Percentiles rank a stretch among this genome's conserved stretches.
Conservation (phyloP, 1,140 invertebrate species). For the Planococcus citri region DNA sequence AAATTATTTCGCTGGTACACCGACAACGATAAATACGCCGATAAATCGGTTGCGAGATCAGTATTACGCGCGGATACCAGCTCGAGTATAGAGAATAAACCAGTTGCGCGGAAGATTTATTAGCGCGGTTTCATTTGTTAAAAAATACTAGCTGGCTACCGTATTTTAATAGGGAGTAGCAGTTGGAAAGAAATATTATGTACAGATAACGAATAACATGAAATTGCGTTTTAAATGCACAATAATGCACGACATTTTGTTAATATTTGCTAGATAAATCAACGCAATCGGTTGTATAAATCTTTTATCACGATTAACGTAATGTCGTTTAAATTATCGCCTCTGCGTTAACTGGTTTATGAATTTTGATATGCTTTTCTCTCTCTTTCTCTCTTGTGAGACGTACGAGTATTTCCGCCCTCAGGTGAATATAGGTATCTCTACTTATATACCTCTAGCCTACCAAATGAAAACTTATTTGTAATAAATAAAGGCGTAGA, state of each 20-base stretch:
- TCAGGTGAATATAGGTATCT: no score
- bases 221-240: slow-evolving; percentile 15
- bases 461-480: no score
- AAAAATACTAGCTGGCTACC: slow-evolving; percentile 3
- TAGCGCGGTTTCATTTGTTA: slow-evolving; percentile 12
- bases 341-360: not conserved
- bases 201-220: slow-evolving; percentile 16
- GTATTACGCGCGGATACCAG: slow-evolving; percentile 1
- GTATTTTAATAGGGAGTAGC: slow-evolving; percentile 19
- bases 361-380: not conserved
- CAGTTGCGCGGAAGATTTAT: slow-evolving; percentile 10
- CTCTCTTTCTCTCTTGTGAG: no score
- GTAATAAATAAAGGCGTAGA: no score
- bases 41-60: slow-evolving; percentile 15
- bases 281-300: slow-evolving; percentile 5
- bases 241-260: slow-evolving; percentile 18
- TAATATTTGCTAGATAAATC: slow-evolving; percentile 18
- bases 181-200: slow-evolving; percentile 17
- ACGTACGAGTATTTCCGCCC: no score
- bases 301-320: not conserved
- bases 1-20: not conserved
- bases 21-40: slow-evolving; percentile 11
- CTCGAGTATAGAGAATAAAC: not conserved
- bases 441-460: no score
- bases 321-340: slow-evolving; percentile 7